Base-by-base conservation (phyloP, 2,888 invertebrate genomes). In the Cantharis rustica region DNA sequence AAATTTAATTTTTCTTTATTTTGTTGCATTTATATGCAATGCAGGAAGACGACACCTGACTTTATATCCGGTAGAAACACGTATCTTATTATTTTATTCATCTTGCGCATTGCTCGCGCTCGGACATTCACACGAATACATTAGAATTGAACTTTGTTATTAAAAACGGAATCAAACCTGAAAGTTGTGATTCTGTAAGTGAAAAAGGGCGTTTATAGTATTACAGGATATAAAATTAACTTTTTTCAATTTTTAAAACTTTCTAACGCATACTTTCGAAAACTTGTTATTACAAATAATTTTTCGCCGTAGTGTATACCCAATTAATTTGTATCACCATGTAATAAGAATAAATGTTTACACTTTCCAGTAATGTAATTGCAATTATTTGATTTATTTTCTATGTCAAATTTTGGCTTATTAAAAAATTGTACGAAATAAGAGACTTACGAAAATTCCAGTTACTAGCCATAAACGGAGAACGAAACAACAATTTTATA, bases 111-210 rank as follows among this genome's bases (percentile, higher is more conserved):
- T 80, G 82, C 82, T 73, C 77, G 78, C 81, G 74, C 80, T 80
- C 82, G 83, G 84, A 82, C 83, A 76, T 84, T 84, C 82, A 83
- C 84, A 83, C 82, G 83, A 81, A 82, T 82, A 81, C 81, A 84
- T 83, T 83, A 82, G 79, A 80, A 81, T 77, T 81, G 80, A 82
- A 81, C 81, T 79, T 80, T 75, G 78, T 78, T 73, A 75, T 23
- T 66, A 66, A 66, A 47, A 47, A 47, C 47, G 47, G 47, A 47
- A 47, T 47, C 47, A 47, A 47, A 47, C 47, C 47, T 47, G 47
- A 47, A 47, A 47, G 47, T 47, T 47, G 47, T n/a, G 47, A 47
- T 47, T 47, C 47, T n/a, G 47, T 7, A 47, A 47, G n/a, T 47
- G 47, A 47, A 47, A 47, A 47, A 47, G 47, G 47, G 47, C 47